Base-by-base conservation (phyloP, 2,888 invertebrate species). In the Xanthia icteritia region DNA sequence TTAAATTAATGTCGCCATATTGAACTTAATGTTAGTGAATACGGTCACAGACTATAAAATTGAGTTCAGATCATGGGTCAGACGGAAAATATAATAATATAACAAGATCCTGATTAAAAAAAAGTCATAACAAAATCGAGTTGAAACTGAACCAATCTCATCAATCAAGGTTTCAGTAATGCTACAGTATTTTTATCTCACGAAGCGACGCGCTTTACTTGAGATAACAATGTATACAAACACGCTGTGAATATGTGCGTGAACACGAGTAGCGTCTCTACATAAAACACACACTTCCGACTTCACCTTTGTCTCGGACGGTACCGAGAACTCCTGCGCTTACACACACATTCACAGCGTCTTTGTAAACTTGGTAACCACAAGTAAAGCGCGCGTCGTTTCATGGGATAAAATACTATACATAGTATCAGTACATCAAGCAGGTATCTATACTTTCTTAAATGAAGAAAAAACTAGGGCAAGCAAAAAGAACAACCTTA, bases 1-100 rank as follows among this genome's bases (percentile, higher is more conserved):
- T 61, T 77, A 48, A 69, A 82, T 56, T 65, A 69, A 54, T 13
- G n/a, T 76, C 58, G 17, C 15, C 63, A 56, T 76, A 31, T n/a
- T n/a, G 45, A 45, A 48, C 36, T 69, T 82, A 31, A 42, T 82
- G 51, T 20, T 17, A 63, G 8, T 64, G 8, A 79, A 51, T 48
- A 45, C 27, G 54, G 36, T 54, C 45, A 23, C 13, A 17, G 17
- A 56, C 8, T 23, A 74, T 48, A 48, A 39, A 39, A 0, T 13
- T 66, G 0, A 42, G 39, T 67, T 45, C 23, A 45, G 48, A 23
- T 65, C 27, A 27, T 6, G 27, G 65, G 13, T 78, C 51, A 60
- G 17, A 23, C 5, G 20, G 17, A 27, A 17, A 61, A 54, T 2
- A 17, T 60, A 13, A 45, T 13, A 23, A 23, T 2, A 72, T 8